Evolutionary conservation across 2,797 vertebrate species (phyloP), one percentile per base, ranked within the genome.

Genomic region (Sebastes matsubarae): DNA sequence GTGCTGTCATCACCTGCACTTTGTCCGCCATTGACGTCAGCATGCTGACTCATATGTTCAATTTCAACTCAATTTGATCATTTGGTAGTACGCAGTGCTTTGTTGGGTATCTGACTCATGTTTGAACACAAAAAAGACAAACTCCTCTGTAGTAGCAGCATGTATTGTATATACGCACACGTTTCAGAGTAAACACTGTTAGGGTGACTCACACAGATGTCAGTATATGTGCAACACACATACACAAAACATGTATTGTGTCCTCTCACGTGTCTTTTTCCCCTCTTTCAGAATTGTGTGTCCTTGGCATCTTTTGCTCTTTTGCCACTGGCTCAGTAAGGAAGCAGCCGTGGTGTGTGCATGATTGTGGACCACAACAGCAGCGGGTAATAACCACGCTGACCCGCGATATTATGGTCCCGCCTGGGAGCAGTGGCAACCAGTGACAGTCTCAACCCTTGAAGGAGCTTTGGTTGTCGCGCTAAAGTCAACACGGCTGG

Each of bases 51-150:
- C 75, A 46, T 27, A 10, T n/a, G 13, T 64, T 38, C 50, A 30
- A 25, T 27, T 29, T 34, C 27, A 68, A 7, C 64, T 42, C 5
- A 18, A 4, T 30, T 54, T 60, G 50, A 29, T 38, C 64, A 59
- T 29, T 24, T 32, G 12, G 12, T 64, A 29, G 25, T 42, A 25
- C 25, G 36, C 13, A 18, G n/a, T 8, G 58, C 58, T 55, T 72
- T 72, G 52, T 52, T 27, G 13, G 16, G 4, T 20, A 42, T 30
- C n/a, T 64, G 75, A 83, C 59, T 83, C 68, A 76, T 67, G 38
- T 25, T 24, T 60, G 25, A 16, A 9, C 8, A 66, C 20, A 76
- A 27, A 54, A 57, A 20, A 27, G 18, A 46, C 4, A 54, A 25
- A 71, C 42, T 61, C 58, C 16, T 34, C 13, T 13, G 52, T n/a